Percentiles rank a stretch among this genome's conserved stretches.
Evolutionary conservation across 1,140 invertebrate genomes (phyloP).

Genomic region (Gerris buenoi): DNA sequence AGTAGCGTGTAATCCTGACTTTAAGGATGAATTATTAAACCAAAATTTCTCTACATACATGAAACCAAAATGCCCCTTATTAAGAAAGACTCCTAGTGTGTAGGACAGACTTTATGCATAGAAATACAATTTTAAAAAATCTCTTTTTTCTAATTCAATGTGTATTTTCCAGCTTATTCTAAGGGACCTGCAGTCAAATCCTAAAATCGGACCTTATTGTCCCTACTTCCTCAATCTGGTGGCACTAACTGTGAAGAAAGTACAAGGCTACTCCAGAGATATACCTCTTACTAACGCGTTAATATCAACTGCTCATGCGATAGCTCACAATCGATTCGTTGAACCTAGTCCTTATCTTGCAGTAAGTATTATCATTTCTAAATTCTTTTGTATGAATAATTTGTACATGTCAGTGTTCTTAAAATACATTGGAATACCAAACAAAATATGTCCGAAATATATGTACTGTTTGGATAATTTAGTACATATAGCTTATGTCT

Average conservation of each 20-base stretch:
- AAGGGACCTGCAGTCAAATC: slow-evolving; percentile 15
- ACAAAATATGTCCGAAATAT: too few relatives aligned
- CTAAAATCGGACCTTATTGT: slow-evolving; percentile 16
- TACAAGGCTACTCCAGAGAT: slow-evolving; percentile 5
- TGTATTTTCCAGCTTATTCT: slow-evolving; percentile 16
- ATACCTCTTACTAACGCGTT: slow-evolving; percentile 17
- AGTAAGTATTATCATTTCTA: slow-evolving; percentile 12
- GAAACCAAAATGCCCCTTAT: neutral
- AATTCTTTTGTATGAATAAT: neutral
- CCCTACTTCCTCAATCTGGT: slow-evolving; percentile 21
- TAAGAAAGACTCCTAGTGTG: too few relatives aligned
- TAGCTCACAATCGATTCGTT: slow-evolving; percentile 18
- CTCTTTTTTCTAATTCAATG: neutral
- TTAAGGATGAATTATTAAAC: neutral
- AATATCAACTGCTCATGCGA: slow-evolving; percentile 16
- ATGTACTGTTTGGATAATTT: too few relatives aligned
- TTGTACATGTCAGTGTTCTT: too few relatives aligned
- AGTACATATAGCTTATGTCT: neutral
- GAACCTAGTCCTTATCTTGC: slow-evolving; percentile 19
- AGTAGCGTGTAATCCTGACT: neutral
- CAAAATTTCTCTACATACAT: neutral
- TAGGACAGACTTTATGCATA: neutral
- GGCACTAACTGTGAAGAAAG: slow-evolving; percentile 16
- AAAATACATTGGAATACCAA: too few relatives aligned
- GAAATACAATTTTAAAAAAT: neutral